Percentiles rank a stretch among this genome's conserved stretches.
These are phyloP conservation scores for Agrochola macilenta DNA, from an alignment of 2,888 invertebrate species.

Conservation along the genomic window DNA sequence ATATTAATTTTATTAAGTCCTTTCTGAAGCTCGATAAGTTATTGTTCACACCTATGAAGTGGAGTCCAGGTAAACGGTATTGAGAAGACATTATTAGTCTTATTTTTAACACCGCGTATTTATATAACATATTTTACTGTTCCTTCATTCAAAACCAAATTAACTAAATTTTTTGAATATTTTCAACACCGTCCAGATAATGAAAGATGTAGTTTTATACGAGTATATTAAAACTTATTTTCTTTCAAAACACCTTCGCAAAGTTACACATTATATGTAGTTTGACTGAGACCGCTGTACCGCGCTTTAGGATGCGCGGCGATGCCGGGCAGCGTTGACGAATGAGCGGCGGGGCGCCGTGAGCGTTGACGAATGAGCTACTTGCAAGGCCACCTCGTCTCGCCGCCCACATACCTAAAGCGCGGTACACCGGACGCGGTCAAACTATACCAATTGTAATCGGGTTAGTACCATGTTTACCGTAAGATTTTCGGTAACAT, in stretches of 20 bases:
- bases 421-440: no score
- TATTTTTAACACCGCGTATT: slow-evolving; percentile 13
- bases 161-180: neutral
- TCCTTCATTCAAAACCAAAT: neutral
- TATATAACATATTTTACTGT: neutral
- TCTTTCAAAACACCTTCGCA: neutral
- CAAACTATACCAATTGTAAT: neutral
- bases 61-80: slow-evolving; percentile 2
- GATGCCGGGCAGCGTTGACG: no score
- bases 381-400: no score
- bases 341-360: no score
- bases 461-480: neutral
- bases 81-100: neutral
- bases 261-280: neutral
- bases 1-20: slow-evolving; percentile 10
- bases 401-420: no score
- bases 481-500: neutral
- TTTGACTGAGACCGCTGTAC: no score
- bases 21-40: slow-evolving; percentile 36
- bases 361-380: no score
- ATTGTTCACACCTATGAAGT: neutral
- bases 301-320: no score
- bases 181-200: neutral
- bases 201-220: neutral
- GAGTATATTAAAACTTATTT: neutral